Conservation (phyloP, 2,888 invertebrate genomes). For the Troglohyphantes excavatus region DNA sequence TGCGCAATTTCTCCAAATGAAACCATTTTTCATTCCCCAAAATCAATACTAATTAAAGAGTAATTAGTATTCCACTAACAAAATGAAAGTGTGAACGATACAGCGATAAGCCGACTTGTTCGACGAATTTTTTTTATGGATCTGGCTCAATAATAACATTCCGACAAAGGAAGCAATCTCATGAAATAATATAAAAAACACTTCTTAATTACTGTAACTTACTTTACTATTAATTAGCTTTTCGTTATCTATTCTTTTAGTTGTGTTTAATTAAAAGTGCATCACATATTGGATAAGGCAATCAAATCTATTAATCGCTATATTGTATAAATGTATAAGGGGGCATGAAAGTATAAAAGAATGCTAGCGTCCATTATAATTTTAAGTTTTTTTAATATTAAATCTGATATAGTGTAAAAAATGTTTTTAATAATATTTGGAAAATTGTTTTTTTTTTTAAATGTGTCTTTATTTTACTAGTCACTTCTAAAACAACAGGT, state of each 20-base stretch:
- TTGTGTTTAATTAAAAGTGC: background rate
- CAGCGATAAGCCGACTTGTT: background rate
- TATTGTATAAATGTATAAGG: too few relatives aligned
- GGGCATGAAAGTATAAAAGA: too few relatives aligned
- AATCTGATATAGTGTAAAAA: too few relatives aligned
- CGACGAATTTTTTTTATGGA: background rate
- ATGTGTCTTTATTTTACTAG: too few relatives aligned
- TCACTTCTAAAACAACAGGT: too few relatives aligned
- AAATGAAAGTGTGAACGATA: background rate
- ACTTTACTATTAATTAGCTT: background rate
- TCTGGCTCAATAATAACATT: background rate
- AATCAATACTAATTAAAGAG: background rate
- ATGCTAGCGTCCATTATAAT: too few relatives aligned
- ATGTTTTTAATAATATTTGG: too few relatives aligned
- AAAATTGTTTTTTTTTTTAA: too few relatives aligned
- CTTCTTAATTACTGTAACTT: background rate
- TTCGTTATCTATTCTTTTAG: background rate
- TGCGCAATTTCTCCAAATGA: too few relatives aligned
- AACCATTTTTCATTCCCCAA: background rate
- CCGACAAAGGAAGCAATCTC: background rate
- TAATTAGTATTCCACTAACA: background rate
- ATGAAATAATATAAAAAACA: background rate
- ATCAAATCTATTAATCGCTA: too few relatives aligned
- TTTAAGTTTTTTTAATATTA: too few relatives aligned
- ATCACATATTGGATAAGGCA: too few relatives aligned